phyloP scores from a whole-genome alignment of 2,113 vertebrate species.

The Atrichornis clamosus region DNA sequence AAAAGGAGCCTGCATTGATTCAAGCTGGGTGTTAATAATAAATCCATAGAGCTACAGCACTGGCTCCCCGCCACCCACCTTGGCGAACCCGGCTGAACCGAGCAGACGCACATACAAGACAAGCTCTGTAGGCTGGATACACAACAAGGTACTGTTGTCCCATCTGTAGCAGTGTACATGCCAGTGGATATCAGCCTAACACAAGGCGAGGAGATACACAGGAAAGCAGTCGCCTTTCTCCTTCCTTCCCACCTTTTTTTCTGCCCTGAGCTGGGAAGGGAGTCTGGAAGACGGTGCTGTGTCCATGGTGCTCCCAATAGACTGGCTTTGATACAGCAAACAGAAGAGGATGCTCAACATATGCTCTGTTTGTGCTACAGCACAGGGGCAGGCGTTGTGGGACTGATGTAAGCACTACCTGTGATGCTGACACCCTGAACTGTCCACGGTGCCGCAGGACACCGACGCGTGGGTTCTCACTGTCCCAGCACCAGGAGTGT shows the following conservation, averaged over 20 bases:
- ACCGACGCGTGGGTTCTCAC: rapidly evolving
- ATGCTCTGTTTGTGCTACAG: background rate
- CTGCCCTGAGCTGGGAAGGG: background rate
- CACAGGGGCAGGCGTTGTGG: background rate
- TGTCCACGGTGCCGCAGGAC: rapidly evolving
- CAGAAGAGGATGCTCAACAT: background rate
- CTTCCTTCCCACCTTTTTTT: background rate
- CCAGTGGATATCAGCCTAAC: slow-evolving; percentile 44
- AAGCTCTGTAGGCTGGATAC: slow-evolving; percentile 9
- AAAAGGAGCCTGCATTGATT: background rate
- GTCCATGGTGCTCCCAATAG: background rate
- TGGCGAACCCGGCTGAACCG: background rate
- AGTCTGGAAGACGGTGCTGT: background rate
- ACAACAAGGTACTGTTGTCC: slow-evolving; percentile 45
- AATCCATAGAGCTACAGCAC: background rate
- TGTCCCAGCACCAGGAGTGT: rapidly evolving
- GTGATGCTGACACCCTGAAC: background rate
- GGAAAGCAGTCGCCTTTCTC: background rate
- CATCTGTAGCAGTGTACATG: slow-evolving; percentile 33
- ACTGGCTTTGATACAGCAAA: background rate
- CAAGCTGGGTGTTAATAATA: background rate
- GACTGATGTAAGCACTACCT: background rate
- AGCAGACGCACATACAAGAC: slow-evolving; percentile 12
- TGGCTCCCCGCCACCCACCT: slow-evolving; percentile 27
- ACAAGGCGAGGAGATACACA: background rate